Base-by-base conservation (phyloP, 2,888 invertebrate genomes). In the Campopleginae sp. region DNA sequence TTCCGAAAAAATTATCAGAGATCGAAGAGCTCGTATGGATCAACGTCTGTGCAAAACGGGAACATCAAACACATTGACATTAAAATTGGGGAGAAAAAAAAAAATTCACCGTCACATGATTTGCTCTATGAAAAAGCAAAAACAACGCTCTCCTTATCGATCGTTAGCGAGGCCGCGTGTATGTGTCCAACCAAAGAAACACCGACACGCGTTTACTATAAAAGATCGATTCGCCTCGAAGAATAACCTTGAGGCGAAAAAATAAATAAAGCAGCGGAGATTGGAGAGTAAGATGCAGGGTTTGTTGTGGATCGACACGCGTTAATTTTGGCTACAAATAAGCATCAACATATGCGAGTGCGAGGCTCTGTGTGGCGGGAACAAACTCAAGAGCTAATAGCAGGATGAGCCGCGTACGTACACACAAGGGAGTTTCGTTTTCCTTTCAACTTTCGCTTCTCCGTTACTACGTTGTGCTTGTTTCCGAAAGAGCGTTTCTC, bases 261-360 rank as follows among this genome's bases (percentile, higher is more conserved):
- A 51, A n/a, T 46, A 33, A 33, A 70, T 14, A 46, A 27, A 68
- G 27, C 46, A 14, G 17, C 17, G 17, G 12, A 68, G 46, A 46
- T 46, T 46, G 19, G 23, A 68, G 23, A 7, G 14, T n/a, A 19
- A 68, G 65, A 19, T 38, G 51, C 31, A 27, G 70, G 27, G 71
- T 42, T 76, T 33, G 76, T 70, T 83, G 66, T 75, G 61, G 63
- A 70, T 38, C 83, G 75, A 42, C 19, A 63, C 65, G 71, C 72
- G 74, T 70, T 74, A 65, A 80, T 70, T 65, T 70, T 42, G 10
- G 33, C 75, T 33, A 65, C 23, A 65, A 75, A 75, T 79, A 75
- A 48, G 61, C 19, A 78, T 46, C 58, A 31, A 8, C 44, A 44
- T 58, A 65, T 23, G 19, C n/a, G 7, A 6, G n/a, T n/a, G 17